These are phyloP conservation scores for Ennomos fuscantarius DNA, from an alignment of 2,888 invertebrate species.

Conservation along the genomic window DNA sequence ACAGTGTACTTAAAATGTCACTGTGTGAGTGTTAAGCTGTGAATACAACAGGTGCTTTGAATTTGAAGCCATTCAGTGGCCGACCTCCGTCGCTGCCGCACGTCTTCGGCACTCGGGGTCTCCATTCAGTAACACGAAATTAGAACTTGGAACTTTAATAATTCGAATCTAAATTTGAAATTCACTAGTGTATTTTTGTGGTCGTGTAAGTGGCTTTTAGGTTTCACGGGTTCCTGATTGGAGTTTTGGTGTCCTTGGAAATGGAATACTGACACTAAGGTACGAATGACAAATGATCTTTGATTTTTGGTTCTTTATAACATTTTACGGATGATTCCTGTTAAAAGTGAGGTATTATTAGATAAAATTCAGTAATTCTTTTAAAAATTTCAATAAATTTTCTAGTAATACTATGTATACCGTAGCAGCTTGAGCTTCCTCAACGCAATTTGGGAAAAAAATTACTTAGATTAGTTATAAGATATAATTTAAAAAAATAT, in stretches of 20 bases:
- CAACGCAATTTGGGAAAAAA: too few species aligned
- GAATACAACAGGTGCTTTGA: constrained; percentile 71
- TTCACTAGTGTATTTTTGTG: constrained; percentile 23
- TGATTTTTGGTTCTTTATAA: neutral
- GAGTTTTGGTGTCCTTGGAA: neutral
- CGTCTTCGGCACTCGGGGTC: constrained; percentile 44
- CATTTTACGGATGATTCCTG: neutral
- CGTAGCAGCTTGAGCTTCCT: too few species aligned
- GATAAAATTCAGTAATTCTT: too few species aligned
- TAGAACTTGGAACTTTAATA: constrained; percentile 32
- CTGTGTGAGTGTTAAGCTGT: constrained; percentile 40
- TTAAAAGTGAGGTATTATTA: too few species aligned
- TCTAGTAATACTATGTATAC: too few species aligned
- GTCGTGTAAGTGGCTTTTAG: constrained; percentile 21
- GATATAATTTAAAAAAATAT: too few species aligned
- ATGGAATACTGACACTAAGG: constrained; percentile 18
- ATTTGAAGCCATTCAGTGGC: constrained; percentile 57
- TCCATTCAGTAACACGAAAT: constrained; percentile 39
- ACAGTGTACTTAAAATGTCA: constrained; percentile 5
- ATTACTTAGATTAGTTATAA: too few species aligned
- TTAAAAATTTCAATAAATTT: too few species aligned
- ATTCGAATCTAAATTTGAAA: constrained; percentile 5
- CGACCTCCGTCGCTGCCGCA: constrained; percentile 57
- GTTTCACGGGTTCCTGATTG: constrained; percentile 1
- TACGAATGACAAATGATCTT: constrained; percentile 6